Percentiles rank a stretch among this genome's conserved stretches.
Conservation (phyloP, 2,888 invertebrate genomes). For the Leucophenga montana region DNA sequence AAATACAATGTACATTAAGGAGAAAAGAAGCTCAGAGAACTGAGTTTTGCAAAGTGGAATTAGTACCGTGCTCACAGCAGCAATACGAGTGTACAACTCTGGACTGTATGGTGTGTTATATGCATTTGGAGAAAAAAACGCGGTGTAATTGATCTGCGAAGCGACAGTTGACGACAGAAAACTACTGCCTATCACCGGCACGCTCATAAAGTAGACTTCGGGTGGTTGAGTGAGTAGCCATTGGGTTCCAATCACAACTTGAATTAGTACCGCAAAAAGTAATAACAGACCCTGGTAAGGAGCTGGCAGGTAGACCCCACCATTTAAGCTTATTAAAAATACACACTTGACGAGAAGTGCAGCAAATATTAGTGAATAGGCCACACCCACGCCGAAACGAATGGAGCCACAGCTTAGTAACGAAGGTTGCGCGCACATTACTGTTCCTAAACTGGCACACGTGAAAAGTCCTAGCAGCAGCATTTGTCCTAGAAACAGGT, state of each 20-base stretch:
- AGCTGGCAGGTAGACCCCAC: slow-evolving; percentile 92
- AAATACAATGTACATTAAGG: slow-evolving; percentile 87
- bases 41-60: slow-evolving; percentile 78
- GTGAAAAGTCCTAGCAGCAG: slow-evolving; percentile 87
- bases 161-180: slow-evolving; percentile 61
- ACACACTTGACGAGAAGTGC: slow-evolving; percentile 94
- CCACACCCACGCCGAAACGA: slow-evolving; percentile 86
- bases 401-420: slow-evolving; percentile 86
- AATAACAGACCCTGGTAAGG: slow-evolving; percentile 92
- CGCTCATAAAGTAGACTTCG: slow-evolving; percentile 74
- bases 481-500: slow-evolving; percentile 90
- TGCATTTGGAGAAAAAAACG: slow-evolving; percentile 60
- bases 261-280: slow-evolving; percentile 92
- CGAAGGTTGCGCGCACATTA: slow-evolving; percentile 85
- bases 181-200: slow-evolving; percentile 65
- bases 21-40: slow-evolving; percentile 82
- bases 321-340: slow-evolving; percentile 91
- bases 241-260: slow-evolving; percentile 88
- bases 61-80: slow-evolving; percentile 68
- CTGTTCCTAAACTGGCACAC: slow-evolving; percentile 85
- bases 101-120: slow-evolving; percentile 56
- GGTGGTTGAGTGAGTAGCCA: slow-evolving; percentile 90
- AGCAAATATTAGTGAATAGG: slow-evolving; percentile 90
- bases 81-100: slow-evolving; percentile 66
- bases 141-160: slow-evolving; percentile 60